These are phyloP conservation scores for Semotilus atromaculatus DNA, from an alignment of 2,797 vertebrate genomes.

Conservation along the genomic window DNA sequence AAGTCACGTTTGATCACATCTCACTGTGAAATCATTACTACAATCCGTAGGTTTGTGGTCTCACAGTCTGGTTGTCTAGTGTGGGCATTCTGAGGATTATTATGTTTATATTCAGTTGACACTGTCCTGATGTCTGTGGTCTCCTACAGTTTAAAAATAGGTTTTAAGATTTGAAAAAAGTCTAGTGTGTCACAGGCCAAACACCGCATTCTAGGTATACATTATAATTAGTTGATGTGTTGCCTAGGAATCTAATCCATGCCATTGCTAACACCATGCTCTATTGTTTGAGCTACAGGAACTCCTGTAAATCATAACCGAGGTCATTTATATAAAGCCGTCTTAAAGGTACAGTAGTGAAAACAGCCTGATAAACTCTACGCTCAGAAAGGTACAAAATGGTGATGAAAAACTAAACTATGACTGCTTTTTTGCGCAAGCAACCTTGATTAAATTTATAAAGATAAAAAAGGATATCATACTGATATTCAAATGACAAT, in stretches of 20 bases:
- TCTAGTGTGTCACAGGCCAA: neutral
- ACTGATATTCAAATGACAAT: neutral
- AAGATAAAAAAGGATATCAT: neutral
- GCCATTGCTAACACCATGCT: neutral
- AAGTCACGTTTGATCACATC: neutral
- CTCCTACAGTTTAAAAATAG: neutral
- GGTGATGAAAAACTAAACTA: neutral
- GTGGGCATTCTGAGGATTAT: neutral
- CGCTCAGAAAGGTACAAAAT: neutral
- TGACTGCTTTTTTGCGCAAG: neutral
- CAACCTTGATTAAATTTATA: neutral
- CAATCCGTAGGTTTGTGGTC: neutral
- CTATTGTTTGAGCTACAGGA: conserved; percentile 18
- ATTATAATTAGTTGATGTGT: neutral
- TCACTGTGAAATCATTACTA: neutral
- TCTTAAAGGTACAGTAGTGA: conserved; percentile 4
- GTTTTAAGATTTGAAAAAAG: neutral
- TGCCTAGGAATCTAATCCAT: neutral
- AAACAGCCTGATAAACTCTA: neutral
- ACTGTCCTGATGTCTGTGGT: neutral
- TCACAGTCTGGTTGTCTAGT: neutral
- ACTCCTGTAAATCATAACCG: conserved; percentile 1
- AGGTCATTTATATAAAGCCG: conserved; percentile 19
- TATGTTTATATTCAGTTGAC: neutral
- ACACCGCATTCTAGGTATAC: neutral